Evolutionary conservation across 2,888 invertebrate species (phyloP), one percentile per base, ranked within the genome.

Genomic region (Leptogaster cylindrica): DNA sequence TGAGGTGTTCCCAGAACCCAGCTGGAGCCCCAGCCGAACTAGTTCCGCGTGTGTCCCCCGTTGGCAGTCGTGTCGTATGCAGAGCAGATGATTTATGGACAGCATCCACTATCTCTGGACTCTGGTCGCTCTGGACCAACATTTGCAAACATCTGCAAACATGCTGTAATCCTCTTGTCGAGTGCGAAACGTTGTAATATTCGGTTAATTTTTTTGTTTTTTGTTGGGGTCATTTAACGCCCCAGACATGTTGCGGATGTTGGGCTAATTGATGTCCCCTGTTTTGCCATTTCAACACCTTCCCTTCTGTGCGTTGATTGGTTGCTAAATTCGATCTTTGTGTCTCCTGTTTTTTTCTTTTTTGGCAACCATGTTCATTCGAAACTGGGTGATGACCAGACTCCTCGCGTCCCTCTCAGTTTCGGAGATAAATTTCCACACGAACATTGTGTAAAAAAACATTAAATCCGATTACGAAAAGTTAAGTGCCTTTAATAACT

Each of bases 131-230:
- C 31, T 31, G 39, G 39, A 39, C 39, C 36, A 28, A 12, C 20
- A 16, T 8, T 46, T 2, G 36, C 23, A 39, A 36, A 36, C 39
- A 28, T 28, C 16, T 23, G 33, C n/a, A n/a, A n/a, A n/a, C n/a
- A n/a, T n/a, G n/a, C n/a, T n/a, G n/a, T 33, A 31, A 52, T 55
- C 36, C 55, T 28, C 1, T n/a, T 12, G 10, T 6, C 12, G 14
- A 55, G 55, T 39, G 55, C 55, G 23, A 55, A 55, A 20, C 39
- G 55, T 16, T 55, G 55, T 55, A 55, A 55, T 36, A 36, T 23
- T n/a, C 12, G 55, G 12, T n/a, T 23, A 25, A 55, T 55, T 55
- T 55, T 20, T 20, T 7, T 36, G 36, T 23, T 36, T 39, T 36
- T 36, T 36, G 39, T 25, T 23, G 55, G 39, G 55, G 55, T n/a